phyloP scores from a whole-genome alignment of 2,797 vertebrate species.

The Neosilurus mollespiculum region DNA sequence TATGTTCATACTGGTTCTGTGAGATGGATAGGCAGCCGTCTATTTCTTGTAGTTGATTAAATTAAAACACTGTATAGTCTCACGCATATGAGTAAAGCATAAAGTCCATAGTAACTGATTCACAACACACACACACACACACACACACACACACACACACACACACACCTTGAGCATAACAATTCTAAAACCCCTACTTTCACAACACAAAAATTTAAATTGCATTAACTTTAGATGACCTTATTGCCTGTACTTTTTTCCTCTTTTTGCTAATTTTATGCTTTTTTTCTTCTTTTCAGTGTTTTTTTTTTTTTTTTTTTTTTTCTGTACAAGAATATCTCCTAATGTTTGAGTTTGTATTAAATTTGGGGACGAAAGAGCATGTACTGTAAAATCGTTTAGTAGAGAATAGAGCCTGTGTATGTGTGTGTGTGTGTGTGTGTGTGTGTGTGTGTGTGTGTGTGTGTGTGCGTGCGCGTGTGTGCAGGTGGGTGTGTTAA shows the following conservation, averaged over 20 bases:
- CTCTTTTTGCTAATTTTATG: not conserved
- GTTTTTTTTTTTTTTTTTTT: not conserved
- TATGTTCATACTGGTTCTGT: constrained; percentile 3
- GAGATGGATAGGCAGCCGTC: not conserved
- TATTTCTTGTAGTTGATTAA: not conserved
- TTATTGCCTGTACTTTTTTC: not conserved
- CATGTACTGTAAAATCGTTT: not conserved
- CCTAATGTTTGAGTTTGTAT: not conserved
- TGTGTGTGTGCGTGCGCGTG: not conserved
- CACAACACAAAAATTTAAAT: not conserved
- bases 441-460: not conserved
- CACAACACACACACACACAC: not conserved
- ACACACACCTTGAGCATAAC: no score
- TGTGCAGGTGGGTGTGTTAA: not conserved
- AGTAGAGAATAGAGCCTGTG: not conserved
- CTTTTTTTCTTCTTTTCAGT: not conserved
- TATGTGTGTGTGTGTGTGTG: not conserved
- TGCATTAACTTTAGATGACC: not conserved
- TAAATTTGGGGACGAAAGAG: not conserved
- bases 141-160: no score
- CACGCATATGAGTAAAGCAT: not conserved
- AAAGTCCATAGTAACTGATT: not conserved
- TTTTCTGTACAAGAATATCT: not conserved
- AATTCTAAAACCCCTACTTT: not conserved
- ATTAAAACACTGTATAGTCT: constrained; percentile 16